Conservation (phyloP, 2,113 vertebrate genomes). For the Paramisgurnus dabryanus region DNA sequence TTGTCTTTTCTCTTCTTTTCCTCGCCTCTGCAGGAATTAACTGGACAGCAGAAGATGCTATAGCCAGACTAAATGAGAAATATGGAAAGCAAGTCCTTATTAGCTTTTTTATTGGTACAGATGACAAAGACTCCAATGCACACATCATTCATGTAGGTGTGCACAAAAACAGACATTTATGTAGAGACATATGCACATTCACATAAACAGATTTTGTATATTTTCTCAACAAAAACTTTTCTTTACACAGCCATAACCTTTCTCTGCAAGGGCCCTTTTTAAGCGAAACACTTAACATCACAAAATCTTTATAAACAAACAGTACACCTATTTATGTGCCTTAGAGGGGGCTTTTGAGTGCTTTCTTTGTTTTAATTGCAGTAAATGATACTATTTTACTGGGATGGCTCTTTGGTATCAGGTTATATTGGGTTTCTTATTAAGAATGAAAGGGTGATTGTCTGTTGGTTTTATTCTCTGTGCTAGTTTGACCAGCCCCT, state of each 20-base stretch:
- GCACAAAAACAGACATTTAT: background rate
- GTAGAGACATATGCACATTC: background rate
- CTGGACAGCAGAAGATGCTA: conserved; percentile 84
- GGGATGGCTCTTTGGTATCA: background rate
- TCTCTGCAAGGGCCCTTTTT: background rate
- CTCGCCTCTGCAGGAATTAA: conserved; percentile 68
- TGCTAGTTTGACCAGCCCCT: conserved; percentile 88
- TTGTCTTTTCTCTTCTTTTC: background rate
- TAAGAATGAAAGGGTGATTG: conserved; percentile 45
- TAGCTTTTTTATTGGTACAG: conserved; percentile 88
- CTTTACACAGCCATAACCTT: conserved; percentile 11
- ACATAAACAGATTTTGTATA: background rate
- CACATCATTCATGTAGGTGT: conserved; percentile 93
- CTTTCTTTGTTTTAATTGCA: conserved; percentile 37
- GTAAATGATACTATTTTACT: conserved; percentile 41
- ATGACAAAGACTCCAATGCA: conserved; percentile 87
- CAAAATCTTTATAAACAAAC: conserved; percentile 37
- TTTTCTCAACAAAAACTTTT: background rate
- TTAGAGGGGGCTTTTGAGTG: conserved; percentile 1
- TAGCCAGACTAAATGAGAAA: conserved; percentile 84
- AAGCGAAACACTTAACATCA: conserved; percentile 25
- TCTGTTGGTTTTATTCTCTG: conserved; percentile 45
- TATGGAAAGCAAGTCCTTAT: conserved; percentile 88
- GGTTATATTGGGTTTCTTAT: conserved; percentile 14
- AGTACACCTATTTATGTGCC: conserved; percentile 25